Evolutionary conservation across 92 coral and sea anemone species (phyloP).

Genomic region (Phenganax marumi): DNA sequence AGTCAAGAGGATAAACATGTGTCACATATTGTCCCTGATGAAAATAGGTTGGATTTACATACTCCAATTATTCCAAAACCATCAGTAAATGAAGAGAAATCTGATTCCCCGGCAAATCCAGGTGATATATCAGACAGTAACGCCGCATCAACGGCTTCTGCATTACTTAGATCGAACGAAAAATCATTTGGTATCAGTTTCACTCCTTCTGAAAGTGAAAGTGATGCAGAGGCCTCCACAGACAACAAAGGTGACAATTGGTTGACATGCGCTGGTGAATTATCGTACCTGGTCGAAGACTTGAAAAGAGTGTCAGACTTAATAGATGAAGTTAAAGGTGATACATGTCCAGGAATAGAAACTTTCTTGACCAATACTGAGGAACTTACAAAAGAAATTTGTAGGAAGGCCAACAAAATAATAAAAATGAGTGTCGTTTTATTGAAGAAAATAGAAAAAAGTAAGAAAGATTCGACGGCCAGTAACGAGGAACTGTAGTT

Average conservation of each 20-base stretch:
- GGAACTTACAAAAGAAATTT: conserved; percentile 2
- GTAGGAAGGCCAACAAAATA: conserved; percentile 15
- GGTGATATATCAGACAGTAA: not conserved
- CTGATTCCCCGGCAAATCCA: not conserved
- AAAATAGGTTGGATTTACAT: too few relatives aligned
- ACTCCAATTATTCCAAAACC: too few relatives aligned
- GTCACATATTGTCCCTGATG: too few relatives aligned
- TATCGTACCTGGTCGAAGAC: conserved; percentile 7
- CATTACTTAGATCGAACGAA: not conserved
- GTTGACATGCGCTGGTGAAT: conserved; percentile 29
- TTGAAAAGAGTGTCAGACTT: not conserved
- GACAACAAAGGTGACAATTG: conserved; percentile 8
- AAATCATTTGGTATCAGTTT: not conserved
- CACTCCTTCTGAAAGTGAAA: not conserved
- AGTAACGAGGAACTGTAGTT: not conserved
- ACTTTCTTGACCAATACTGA: conserved; percentile 9
- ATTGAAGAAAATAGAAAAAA: not conserved
- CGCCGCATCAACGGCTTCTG: not conserved
- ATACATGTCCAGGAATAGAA: conserved; percentile 1
- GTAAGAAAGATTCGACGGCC: not conserved
- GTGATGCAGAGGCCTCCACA: not conserved
- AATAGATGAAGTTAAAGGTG: conserved; percentile 3
- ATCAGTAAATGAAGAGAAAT: not conserved
- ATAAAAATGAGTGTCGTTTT: not conserved
- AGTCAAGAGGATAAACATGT: too few relatives aligned